Evolutionary conservation across 2,888 invertebrate species (phyloP), one percentile per base, ranked within the genome.

Genomic region (Julus scanicus): DNA sequence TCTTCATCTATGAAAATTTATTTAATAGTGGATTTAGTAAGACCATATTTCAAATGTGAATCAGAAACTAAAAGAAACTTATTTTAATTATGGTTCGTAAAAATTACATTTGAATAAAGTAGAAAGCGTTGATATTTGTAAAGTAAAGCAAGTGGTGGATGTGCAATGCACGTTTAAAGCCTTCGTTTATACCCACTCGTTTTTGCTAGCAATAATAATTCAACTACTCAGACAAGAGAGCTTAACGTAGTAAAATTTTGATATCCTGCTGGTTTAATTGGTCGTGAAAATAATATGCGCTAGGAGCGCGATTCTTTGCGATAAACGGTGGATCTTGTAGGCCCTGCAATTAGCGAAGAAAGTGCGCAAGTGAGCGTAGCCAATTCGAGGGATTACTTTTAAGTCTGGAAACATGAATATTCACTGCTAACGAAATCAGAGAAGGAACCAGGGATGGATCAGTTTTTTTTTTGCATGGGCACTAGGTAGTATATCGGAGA

Each of bases 261-360:
- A 80, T 80, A 80, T 80, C 80, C 80, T 37, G 11, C 80, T 80
- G 80, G 80, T 80, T 80, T 80, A 80, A 80, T 80, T 80, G 80
- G 80, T 80, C 80, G 80, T 80, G 80, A 80, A 80, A 80, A 80
- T 80, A 80, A 80, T 37, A 29, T 29, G 37, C 9, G 80, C 80
- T 37, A 11, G 29, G 13, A 80, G 80, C 80, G 37, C 80, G 80
- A 80, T 80, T 80, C 80, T 20, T 11, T 9, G 37, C 80, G 37
- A 80, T 80, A 80, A 80, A 80, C 29, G 80, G 80, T 20, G 80
- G 80, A 80, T 80, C 80, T 20, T 80, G 80, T 13, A 80, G 80
- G 80, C 80, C 80, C 80, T 80, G 80, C 80, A 80, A 80, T 80
- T 80, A 80, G 80, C 37, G 80, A 80, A 80, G 80, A 80, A 80